Evolutionary conservation across 2,113 vertebrate species (phyloP), one percentile per base, ranked within the genome.

Genomic region (Platichthys stellatus): DNA sequence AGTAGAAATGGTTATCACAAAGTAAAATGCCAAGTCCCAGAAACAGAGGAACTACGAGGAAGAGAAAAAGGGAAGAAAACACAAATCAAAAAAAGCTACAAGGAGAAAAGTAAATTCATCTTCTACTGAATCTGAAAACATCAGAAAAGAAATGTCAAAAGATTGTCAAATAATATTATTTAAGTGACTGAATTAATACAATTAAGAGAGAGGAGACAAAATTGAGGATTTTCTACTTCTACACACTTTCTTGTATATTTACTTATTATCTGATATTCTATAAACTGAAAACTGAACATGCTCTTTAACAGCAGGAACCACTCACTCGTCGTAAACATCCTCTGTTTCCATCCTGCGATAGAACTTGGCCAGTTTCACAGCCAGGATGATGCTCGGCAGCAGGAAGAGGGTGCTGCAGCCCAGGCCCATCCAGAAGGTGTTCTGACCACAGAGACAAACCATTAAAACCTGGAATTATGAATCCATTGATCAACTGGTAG

Each of bases 11-110:
- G 96, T 96, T 98, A 98, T 98, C 97, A 98, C 94, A 99, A 96
- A 95, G 97, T 98, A 92, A 98, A 97, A 94, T 98, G 97, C 97
- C 97, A 99, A 92, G 96, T 98, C 93, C 96, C 97, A 90, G 96
- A 97, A 93, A 96, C 95, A 94, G 96, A 96, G 87, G 95, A 96
- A 95, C 97, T 99, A 96, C 82, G 92, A 93, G 84, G 74, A 78
- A 93, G 92, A 95, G 87, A 75, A 60, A 87, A 80, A 79, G 51
- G 59, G 26, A 58, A 49, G 38, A 76, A 66, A 75, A 73, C 73
- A 84, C 26, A 79, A 73, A 82, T 72, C 40, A 24, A 79, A 73
- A 82, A 70, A 31, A 24, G 60, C 38, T 31, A 74, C 11, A 17
- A 2, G 5, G 1, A 62, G 43, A 49, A 81, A 0, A 65, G 43